These are phyloP conservation scores for Dendrolimus kikuchii DNA, from an alignment of 1,140 invertebrate species.

Conservation along the genomic window DNA sequence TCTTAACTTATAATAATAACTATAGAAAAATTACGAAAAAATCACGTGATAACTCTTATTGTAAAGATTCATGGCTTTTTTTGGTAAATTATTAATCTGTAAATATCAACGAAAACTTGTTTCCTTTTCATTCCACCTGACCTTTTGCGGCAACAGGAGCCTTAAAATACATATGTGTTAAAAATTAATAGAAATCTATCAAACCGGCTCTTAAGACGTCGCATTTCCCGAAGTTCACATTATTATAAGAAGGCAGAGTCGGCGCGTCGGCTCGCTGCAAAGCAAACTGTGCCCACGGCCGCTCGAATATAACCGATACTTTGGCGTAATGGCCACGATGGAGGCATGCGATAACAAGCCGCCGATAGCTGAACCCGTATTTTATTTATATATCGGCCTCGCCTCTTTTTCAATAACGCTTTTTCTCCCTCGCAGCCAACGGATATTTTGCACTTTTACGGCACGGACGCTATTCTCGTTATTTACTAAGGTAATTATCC, in stretches of 20 bases:
- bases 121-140: too few species aligned
- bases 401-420: slow-evolving; percentile 70
- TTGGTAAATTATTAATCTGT: too few species aligned
- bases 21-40: too few species aligned
- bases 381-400: slow-evolving; percentile 70
- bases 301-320: slow-evolving; percentile 59
- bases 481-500: slow-evolving; percentile 64
- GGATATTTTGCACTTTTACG: slow-evolving; percentile 68
- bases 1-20: too few species aligned
- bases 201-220: slow-evolving; percentile 48
- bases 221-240: slow-evolving; percentile 67
- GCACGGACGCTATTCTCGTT: slow-evolving; percentile 54
- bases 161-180: not conserved
- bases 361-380: slow-evolving; percentile 71
- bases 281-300: slow-evolving; percentile 66
- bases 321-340: slow-evolving; percentile 61
- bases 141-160: too few species aligned
- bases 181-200: slow-evolving; percentile 10
- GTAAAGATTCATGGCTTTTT: too few species aligned
- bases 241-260: slow-evolving; percentile 66
- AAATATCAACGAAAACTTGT: too few species aligned
- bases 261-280: slow-evolving; percentile 51
- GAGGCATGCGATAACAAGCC: slow-evolving; percentile 71
- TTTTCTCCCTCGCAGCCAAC: slow-evolving; percentile 52
- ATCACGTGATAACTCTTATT: too few species aligned